Conservation (phyloP, 2,797 vertebrate genomes). For the Tokudaia tokunoshimensis region DNA sequence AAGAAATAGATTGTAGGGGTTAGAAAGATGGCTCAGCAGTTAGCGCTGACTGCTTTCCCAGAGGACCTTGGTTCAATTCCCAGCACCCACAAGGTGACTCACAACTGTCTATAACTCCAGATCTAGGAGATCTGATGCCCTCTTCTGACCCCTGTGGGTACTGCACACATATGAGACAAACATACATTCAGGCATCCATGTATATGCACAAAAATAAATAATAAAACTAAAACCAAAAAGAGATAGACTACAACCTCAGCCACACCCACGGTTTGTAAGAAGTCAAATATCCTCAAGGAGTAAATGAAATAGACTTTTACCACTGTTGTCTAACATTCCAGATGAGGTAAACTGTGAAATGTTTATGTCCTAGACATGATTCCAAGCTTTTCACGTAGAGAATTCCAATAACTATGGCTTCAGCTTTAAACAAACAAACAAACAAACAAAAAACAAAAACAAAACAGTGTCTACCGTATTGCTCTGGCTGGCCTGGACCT, state of each 20-base stretch:
- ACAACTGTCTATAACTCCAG: background rate
- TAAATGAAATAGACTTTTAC: slow-evolving; percentile 55
- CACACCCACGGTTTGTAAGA: background rate
- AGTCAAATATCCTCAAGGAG: slow-evolving; percentile 33
- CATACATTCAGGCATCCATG: background rate
- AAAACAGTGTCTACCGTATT: background rate
- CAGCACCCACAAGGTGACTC: background rate
- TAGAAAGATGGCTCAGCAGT: background rate
- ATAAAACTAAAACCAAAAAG: background rate
- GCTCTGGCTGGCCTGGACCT: background rate
- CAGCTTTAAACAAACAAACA: background rate
- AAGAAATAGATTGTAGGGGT: background rate
- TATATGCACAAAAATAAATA: background rate
- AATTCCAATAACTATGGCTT: slow-evolving; percentile 29
- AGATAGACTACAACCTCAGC: background rate
- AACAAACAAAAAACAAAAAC: background rate
- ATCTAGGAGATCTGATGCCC: background rate
- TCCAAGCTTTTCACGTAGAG: slow-evolving; percentile 60
- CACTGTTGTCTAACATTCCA: slow-evolving; percentile 53
- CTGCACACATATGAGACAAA: background rate
- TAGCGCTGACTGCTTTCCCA: background rate
- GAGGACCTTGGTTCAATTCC: background rate
- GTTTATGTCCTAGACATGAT: slow-evolving; percentile 11
- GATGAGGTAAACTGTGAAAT: slow-evolving; percentile 38
- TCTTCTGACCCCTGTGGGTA: background rate